A percentile compares a stretch with the other conserved stretches of the same genome.
phyloP scores from a whole-genome alignment of 2,797 vertebrate species.

The Phylloscopus collybita region DNA sequence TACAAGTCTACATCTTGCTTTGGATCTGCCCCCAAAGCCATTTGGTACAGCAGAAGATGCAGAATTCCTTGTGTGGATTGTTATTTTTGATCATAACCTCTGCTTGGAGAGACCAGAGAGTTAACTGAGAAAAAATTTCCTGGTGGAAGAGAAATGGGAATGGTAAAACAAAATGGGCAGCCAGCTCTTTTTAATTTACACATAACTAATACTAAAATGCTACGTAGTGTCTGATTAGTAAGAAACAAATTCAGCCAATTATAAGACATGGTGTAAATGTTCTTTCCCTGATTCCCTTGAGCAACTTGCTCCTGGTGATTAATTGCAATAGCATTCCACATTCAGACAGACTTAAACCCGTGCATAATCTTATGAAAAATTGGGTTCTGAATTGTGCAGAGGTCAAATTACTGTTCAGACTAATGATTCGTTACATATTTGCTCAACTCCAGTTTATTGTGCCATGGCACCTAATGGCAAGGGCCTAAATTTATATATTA shows the following conservation, averaged over 20 bases:
- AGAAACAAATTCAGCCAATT: conserved; percentile 46
- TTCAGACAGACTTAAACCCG: neutral
- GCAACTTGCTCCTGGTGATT: neutral
- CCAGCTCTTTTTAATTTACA: conserved; percentile 23
- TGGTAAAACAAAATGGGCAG: neutral
- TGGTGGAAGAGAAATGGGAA: neutral
- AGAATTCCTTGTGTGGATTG: neutral
- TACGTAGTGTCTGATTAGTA: conserved; percentile 21
- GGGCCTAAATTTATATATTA: neutral
- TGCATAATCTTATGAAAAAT: conserved; percentile 3
- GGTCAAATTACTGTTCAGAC: neutral
- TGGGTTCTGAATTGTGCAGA: neutral
- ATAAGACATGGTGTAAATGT: conserved; percentile 15
- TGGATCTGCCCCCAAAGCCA: neutral
- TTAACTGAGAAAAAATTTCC: neutral
- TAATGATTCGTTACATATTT: neutral
- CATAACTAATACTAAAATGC: neutral
- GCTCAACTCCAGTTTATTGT: neutral
- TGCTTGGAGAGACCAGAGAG: neutral
- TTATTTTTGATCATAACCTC: neutral
- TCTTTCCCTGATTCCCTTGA: neutral
- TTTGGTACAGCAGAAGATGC: neutral
- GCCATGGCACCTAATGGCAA: neutral
- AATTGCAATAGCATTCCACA: conserved; percentile 1
- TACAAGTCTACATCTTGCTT: neutral